phyloP scores from a whole-genome alignment of 1,140 invertebrate species.

The Calycopis cecrops region DNA sequence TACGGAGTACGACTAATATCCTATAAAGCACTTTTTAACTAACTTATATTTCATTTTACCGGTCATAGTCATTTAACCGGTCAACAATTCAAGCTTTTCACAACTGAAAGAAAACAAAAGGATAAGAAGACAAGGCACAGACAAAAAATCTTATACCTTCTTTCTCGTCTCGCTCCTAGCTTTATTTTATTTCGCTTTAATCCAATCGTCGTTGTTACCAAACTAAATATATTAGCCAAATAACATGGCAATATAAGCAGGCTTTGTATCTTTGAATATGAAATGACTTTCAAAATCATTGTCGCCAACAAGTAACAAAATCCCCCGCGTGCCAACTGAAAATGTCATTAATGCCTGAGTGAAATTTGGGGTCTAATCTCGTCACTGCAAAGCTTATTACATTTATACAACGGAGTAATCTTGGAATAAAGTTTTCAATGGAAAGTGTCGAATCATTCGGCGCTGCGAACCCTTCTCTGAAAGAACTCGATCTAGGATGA shows the following conservation, averaged over 20 bases:
- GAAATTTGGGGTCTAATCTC: constrained; percentile 71
- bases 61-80: no score
- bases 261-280: constrained; percentile 24
- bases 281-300: constrained; percentile 72
- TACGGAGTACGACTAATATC: no score
- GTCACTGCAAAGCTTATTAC: constrained; percentile 72
- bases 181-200: no score
- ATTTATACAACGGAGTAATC: constrained; percentile 72
- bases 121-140: no score
- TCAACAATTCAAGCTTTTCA: no score
- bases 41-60: no score
- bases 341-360: constrained; percentile 73
- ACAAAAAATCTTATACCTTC: no score
- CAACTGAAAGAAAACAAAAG: no score
- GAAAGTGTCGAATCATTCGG: constrained; percentile 70
- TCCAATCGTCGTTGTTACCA: neutral
- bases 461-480: constrained; percentile 67
- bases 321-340: constrained; percentile 60
- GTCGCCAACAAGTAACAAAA: constrained; percentile 52
- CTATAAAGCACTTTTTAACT: no score
- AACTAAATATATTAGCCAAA: constrained; percentile 2
- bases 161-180: no score
- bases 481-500: constrained; percentile 40
- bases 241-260: neutral
- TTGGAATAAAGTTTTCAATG: constrained; percentile 74